These are phyloP conservation scores for Muschampia plurimacula DNA, from an alignment of 2,888 invertebrate genomes.

Conservation along the genomic window DNA sequence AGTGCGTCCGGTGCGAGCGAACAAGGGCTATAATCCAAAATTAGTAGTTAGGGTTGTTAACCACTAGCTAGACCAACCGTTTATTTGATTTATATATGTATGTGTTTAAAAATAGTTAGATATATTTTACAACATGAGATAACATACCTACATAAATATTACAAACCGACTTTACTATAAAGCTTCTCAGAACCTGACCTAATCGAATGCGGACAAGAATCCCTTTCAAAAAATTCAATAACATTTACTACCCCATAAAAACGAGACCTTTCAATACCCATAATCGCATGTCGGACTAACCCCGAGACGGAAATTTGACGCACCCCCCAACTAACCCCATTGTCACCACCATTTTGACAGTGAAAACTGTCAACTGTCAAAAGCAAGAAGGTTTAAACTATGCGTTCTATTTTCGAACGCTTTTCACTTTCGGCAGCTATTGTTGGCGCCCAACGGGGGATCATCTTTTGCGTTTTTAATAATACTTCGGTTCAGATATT, in stretches of 20 bases:
- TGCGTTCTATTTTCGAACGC: constrained; percentile 72
- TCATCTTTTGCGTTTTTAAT: constrained; percentile 51
- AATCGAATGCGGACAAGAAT: constrained; percentile 41
- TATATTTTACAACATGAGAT: background rate
- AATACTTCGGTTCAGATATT: constrained; percentile 25
- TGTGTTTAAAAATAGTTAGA: background rate
- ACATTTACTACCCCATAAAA: constrained; percentile 51
- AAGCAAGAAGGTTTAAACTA: constrained; percentile 84
- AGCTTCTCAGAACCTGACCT: constrained; percentile 28
- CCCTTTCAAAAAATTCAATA: constrained; percentile 66
- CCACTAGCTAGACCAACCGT: too few species aligned
- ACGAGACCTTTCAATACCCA: constrained; percentile 77
- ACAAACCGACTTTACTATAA: background rate
- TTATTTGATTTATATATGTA: too few species aligned
- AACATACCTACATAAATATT: background rate
- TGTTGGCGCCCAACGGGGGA: constrained; percentile 63
- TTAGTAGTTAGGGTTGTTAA: too few species aligned
- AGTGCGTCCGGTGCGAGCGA: too few species aligned
- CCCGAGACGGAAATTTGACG: constrained; percentile 68
- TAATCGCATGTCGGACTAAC: constrained; percentile 78
- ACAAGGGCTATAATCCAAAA: too few species aligned
- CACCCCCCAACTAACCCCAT: constrained; percentile 79
- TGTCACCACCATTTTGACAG: constrained; percentile 75
- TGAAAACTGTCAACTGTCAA: constrained; percentile 85
- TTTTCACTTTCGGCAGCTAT: constrained; percentile 73